Percentiles rank a stretch among this genome's conserved stretches.
Conservation (phyloP, 1,140 invertebrate species). For the Parapsyche elsis region DNA sequence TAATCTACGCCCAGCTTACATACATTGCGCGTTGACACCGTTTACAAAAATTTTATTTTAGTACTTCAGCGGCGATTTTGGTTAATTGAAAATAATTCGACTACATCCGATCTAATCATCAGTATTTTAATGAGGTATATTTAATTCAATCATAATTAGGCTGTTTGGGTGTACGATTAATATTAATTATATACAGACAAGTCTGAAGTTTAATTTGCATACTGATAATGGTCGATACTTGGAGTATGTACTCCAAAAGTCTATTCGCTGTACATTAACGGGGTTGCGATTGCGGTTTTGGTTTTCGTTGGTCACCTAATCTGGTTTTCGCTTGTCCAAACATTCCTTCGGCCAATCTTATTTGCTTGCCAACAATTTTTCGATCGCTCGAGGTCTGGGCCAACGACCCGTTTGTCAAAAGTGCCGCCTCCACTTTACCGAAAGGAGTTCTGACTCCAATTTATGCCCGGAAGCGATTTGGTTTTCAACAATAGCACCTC, state of each 20-base stretch:
- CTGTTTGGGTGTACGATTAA: no score
- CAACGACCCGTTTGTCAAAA: conserved; percentile 16
- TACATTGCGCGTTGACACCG: no score
- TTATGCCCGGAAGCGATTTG: conserved; percentile 12
- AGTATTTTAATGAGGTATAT: background rate
- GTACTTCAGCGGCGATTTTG: no score
- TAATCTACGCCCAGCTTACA: background rate
- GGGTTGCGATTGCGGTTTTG: background rate
- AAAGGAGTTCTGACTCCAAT: background rate
- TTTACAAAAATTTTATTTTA: no score
- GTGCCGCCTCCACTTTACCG: background rate
- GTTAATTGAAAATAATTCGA: background rate
- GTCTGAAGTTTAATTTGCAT: no score
- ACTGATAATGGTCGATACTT: no score
- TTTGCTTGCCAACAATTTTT: background rate
- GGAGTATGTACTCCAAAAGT: background rate
- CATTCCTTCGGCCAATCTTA: conserved; percentile 6
- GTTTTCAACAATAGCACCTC: conserved; percentile 1
- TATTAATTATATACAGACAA: no score
- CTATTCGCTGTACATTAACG: background rate
- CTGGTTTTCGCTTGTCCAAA: conserved; percentile 10
- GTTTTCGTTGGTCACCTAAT: background rate
- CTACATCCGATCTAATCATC: background rate
- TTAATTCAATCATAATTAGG: no score
- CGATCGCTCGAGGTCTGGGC: background rate